A percentile compares a stretch with the other conserved stretches of the same genome.
phyloP scores from a whole-genome alignment of 1,140 invertebrate species.

The Drosophila pseudoobscura region DNA sequence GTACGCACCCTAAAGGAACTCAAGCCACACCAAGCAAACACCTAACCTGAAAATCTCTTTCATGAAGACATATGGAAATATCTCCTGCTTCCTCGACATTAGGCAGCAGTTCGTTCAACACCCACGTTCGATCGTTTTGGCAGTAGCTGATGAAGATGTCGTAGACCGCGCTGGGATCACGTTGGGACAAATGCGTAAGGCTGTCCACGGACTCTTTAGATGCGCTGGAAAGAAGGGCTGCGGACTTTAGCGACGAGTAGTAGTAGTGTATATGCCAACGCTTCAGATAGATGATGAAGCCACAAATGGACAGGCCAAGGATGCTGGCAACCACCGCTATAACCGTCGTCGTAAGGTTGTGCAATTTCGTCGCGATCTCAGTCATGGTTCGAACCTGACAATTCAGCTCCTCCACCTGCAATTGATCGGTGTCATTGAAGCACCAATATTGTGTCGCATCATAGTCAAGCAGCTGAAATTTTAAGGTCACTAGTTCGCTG shows the following conservation, averaged over 20 bases:
- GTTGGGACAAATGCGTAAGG: slow-evolving; percentile 46
- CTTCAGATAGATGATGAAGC: slow-evolving; percentile 83
- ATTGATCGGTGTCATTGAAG: slow-evolving; percentile 69
- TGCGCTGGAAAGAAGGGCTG: slow-evolving; percentile 82
- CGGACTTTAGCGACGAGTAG: slow-evolving; percentile 84
- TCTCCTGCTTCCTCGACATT: slow-evolving; percentile 85
- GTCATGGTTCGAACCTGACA: slow-evolving; percentile 39
- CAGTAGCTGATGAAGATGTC: slow-evolving; percentile 88
- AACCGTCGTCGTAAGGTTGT: slow-evolving; percentile 41
- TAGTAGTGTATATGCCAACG: slow-evolving; percentile 85
- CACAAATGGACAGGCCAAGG: slow-evolving; percentile 69
- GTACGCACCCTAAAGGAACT: too few relatives aligned
- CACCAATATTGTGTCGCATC: slow-evolving; percentile 74
- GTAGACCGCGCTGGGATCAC: slow-evolving; percentile 78
- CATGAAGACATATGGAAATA: slow-evolving; percentile 86
- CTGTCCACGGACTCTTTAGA: slow-evolving; percentile 58
- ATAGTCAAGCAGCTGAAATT: slow-evolving; percentile 80
- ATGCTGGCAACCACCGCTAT: slow-evolving; percentile 53
- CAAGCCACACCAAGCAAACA: too few relatives aligned
- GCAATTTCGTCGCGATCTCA: slow-evolving; percentile 43
- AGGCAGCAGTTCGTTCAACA: slow-evolving; percentile 85
- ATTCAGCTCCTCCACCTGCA: slow-evolving; percentile 58
- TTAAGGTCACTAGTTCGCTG: slow-evolving; percentile 34
- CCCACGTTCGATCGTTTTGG: slow-evolving; percentile 86
- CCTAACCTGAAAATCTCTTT: slow-evolving; percentile 86